Evolutionary conservation across 2,797 vertebrate genomes (phyloP), one percentile per base, ranked within the genome.

Genomic region (Crypturellus tataupa): DNA sequence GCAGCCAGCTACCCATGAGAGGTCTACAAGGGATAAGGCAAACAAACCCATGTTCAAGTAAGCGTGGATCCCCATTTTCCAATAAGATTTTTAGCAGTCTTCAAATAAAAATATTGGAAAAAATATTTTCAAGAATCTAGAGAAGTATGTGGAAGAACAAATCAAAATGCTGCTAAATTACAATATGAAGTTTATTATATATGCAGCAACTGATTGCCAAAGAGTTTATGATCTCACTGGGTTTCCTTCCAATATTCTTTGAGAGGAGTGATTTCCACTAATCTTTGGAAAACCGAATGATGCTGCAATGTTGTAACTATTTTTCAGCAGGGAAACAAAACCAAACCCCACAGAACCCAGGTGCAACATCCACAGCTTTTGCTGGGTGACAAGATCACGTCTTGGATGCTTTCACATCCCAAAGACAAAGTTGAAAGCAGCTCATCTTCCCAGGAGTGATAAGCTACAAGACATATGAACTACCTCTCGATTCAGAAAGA

Each of bases 281-380:
- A 95, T 96, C 92, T 96, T 95, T 87, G 78, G 71, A 93, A 96
- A 95, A 85, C 6, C 9, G 58, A 91, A 79, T 37, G 76, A 88
- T 33, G 49, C 71, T 96, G 92, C 69, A 70, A 89, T 69, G 51
- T 89, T 69, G 40, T 13, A 93, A 78, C 33, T 47, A 63, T 93
- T 95, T 79, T 93, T 88, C 68, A 78, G 72, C 72, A 75, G 62
- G 51, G 40, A 42, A 62, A 88, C 69, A 90, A 42, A 31, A 27
- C 24, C 19, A 4, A 53, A 53, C 21, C 47, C 47, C 47, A 49
- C 21, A 53, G 25, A 88, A 31, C 21, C 5, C 71, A 79, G 88
- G 78, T 55, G 75, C 79, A 81, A 72, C 44, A 85, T 42, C 44
- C 39, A 6, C 31, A 67, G 46, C 63, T 79, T 72, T 83, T 94